Conservation (phyloP, 2,888 invertebrate species). For the Lepetodrilus schrolli region DNA sequence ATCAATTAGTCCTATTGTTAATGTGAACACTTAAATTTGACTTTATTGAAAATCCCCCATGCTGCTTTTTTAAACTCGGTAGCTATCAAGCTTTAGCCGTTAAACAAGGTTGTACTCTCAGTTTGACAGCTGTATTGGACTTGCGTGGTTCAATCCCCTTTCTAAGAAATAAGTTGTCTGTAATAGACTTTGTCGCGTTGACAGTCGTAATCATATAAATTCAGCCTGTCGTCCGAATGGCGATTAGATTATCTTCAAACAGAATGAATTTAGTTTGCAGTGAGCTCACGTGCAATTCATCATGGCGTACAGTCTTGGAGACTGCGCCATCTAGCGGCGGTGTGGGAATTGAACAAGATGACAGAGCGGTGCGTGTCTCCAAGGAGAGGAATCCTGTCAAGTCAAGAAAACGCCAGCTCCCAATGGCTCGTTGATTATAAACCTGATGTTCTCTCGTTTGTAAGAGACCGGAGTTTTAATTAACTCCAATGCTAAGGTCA, state of each 20-base stretch:
- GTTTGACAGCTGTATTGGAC: conserved; percentile 23
- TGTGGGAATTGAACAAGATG: conserved; percentile 5
- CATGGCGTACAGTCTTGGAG: conserved; percentile 1
- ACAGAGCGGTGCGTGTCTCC: neutral
- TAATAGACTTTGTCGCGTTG: conserved; percentile 25
- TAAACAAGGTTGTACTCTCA: conserved; percentile 3
- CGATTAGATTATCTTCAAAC: conserved; percentile 26
- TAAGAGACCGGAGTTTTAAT: conserved; percentile 22
- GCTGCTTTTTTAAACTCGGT: neutral
- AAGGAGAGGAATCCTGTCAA: neutral
- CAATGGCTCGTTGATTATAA: neutral
- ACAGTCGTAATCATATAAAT: conserved; percentile 27
- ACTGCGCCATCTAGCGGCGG: conserved; percentile 10
- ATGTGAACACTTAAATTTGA: too few relatives aligned
- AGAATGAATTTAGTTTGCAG: conserved; percentile 21
- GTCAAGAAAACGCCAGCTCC: neutral
- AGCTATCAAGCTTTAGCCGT: neutral
- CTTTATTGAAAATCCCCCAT: neutral
- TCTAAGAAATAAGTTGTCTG: conserved; percentile 9
- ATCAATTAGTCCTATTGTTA: too few relatives aligned
- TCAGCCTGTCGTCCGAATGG: conserved; percentile 17
- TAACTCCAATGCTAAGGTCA: conserved; percentile 8
- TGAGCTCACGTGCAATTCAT: conserved; percentile 22
- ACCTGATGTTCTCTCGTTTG: conserved; percentile 14
- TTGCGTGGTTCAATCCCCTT: conserved; percentile 21